These are phyloP conservation scores for Drosophila willistoni DNA, from an alignment of 1,140 invertebrate species.

Conservation along the genomic window DNA sequence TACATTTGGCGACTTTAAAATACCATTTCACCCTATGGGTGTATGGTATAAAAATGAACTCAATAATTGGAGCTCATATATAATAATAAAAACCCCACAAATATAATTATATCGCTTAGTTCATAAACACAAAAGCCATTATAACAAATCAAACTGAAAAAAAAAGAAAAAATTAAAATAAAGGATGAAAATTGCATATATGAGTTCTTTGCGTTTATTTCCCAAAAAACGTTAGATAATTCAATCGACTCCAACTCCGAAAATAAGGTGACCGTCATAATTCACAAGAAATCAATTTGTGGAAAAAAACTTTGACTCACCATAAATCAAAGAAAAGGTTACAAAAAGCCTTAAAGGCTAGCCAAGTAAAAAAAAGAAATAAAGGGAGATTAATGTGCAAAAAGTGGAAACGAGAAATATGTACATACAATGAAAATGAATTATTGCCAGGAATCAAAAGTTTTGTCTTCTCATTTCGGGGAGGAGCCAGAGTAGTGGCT, in stretches of 20 bases:
- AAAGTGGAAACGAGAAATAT: background rate
- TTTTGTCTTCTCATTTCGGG: background rate
- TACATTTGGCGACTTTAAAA: too few relatives aligned
- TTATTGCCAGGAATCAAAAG: slow-evolving; percentile 6
- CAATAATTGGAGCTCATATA: background rate
- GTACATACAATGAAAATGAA: background rate
- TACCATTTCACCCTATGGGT: too few relatives aligned
- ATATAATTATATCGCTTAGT: too few relatives aligned
- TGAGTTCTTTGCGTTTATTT: background rate
- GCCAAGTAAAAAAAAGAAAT: slow-evolving; percentile 9
- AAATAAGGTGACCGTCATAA: slow-evolving; percentile 35
- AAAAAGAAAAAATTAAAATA: background rate
- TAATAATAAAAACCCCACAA: background rate
- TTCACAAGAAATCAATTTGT: slow-evolving; percentile 28
- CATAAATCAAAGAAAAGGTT: slow-evolving; percentile 33
- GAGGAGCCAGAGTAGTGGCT: background rate
- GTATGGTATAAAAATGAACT: too few relatives aligned
- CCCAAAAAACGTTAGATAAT: background rate
- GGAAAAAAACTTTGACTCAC: slow-evolving; percentile 1
- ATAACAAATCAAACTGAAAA: slow-evolving; percentile 4
- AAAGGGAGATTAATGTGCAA: background rate
- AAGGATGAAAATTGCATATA: background rate
- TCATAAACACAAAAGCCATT: background rate
- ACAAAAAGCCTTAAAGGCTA: slow-evolving; percentile 18
- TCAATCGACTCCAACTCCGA: slow-evolving; percentile 9